phyloP scores from a whole-genome alignment of 1,140 invertebrate genomes.

The Camponotus floridanus region DNA sequence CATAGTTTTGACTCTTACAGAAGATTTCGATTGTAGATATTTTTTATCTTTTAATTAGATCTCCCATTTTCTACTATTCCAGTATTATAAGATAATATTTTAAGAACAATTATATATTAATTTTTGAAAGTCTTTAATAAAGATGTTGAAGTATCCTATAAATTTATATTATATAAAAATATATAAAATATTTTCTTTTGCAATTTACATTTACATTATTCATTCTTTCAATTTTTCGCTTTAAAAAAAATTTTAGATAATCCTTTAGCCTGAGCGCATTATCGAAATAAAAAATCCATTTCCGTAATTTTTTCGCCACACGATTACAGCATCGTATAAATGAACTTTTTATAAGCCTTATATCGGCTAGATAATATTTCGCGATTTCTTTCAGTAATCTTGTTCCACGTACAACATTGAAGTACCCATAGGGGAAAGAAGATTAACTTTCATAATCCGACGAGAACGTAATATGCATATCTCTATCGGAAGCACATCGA shows the following conservation, averaged over 20 bases:
- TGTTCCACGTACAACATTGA: neutral
- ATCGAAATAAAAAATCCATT: slow-evolving; percentile 31
- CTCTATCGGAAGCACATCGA: neutral
- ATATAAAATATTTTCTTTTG: neutral
- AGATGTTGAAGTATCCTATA: neutral
- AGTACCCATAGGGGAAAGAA: neutral
- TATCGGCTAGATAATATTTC: slow-evolving; percentile 40
- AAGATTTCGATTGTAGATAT: neutral
- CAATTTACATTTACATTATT: neutral
- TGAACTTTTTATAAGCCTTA: slow-evolving; percentile 1
- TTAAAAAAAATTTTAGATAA: slow-evolving; percentile 34
- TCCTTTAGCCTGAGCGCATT: neutral
- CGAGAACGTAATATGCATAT: slow-evolving; percentile 12
- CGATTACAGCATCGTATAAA: slow-evolving; percentile 27
- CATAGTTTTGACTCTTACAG: neutral
- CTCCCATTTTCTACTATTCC: no score
- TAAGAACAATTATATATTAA: neutral
- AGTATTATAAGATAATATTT: neutral
- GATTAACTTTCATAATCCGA: slow-evolving; percentile 40
- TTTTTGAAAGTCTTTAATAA: neutral
- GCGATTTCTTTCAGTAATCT: slow-evolving; percentile 28
- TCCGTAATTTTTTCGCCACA: slow-evolving; percentile 35
- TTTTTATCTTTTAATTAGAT: neutral
- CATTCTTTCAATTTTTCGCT: slow-evolving; percentile 23
- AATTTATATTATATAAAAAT: neutral